Evolutionary conservation across 2,888 invertebrate species (phyloP).

Genomic region (Hirtodrosophila histrioides): DNA sequence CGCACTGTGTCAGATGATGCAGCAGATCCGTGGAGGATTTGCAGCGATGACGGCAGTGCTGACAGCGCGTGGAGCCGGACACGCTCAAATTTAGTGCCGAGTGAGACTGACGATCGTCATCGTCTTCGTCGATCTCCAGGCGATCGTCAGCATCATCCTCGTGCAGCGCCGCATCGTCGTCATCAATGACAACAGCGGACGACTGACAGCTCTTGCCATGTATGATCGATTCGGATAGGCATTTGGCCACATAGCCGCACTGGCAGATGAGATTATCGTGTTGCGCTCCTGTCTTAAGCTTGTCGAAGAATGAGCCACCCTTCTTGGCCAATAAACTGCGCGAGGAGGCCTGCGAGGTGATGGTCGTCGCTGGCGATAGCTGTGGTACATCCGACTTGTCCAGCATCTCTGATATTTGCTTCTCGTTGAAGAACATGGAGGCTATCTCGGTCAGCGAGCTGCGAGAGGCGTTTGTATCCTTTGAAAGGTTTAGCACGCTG

Average conservation of each 20-base stretch:
- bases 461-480: slow-evolving; percentile 80
- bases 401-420: slow-evolving; percentile 76
- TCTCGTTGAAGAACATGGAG: slow-evolving; percentile 83
- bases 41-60: slow-evolving; percentile 93
- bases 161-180: slow-evolving; percentile 73
- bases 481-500: slow-evolving; percentile 83
- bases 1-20: slow-evolving; percentile 90
- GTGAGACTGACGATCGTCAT: slow-evolving; percentile 82
- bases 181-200: slow-evolving; percentile 77
- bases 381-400: slow-evolving; percentile 75
- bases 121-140: slow-evolving; percentile 81
- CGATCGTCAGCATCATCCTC: slow-evolving; percentile 80
- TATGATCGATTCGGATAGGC: slow-evolving; percentile 91
- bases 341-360: slow-evolving; percentile 69
- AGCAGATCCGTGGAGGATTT: slow-evolving; percentile 92
- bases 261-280: slow-evolving; percentile 88
- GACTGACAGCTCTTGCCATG: slow-evolving; percentile 89
- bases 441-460: slow-evolving; percentile 86
- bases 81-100: slow-evolving; percentile 85
- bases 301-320: slow-evolving; percentile 92
- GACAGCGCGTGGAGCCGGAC: slow-evolving; percentile 90
- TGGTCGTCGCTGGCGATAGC: slow-evolving; percentile 75
- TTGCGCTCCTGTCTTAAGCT: slow-evolving; percentile 89
- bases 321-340: slow-evolving; percentile 75
- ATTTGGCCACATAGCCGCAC: slow-evolving; percentile 92